Evolutionary conservation across 2,888 invertebrate genomes (phyloP), one percentile per base, ranked within the genome.

Genomic region (Portevinia maculata): DNA sequence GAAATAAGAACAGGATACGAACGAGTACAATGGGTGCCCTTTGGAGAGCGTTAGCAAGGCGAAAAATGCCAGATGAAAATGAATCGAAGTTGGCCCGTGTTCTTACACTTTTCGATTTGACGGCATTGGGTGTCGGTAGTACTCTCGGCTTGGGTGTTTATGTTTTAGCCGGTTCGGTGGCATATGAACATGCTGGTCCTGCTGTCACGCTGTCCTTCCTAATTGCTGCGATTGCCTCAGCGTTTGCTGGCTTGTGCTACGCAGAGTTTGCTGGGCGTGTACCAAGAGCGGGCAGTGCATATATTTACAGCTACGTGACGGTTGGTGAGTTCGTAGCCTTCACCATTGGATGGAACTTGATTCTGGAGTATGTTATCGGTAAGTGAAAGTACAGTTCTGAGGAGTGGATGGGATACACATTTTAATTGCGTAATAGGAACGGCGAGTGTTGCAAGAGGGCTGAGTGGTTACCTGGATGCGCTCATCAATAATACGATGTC

Each of bases 271-370:
- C 97, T 0, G 96, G 96, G 0, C 92, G 96, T 75, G 97, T 97
- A 0, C 97, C 97, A 0, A 95, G 95, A 87, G 97, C 97, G 0
- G 97, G 98, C 3, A 97, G 97, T 0, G 98, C 98, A 0, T 98
- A 98, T 87, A 94, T 97, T 5, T 98, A 98, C 92, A 97, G 96
- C 88, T 98, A 98, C 89, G 97, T 98, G 15, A 96, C 97, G 59
- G 95, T 98, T 69, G 98, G 98, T 0, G 98, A 98, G 91, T 95
- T 97, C 87, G 93, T 96, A 69, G 98, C 97, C 0, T 98, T 98
- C 89, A 92, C 96, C 52, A 97, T 98, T 86, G 98, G 98, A 15
- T 98, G 98, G 98, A 98, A 98, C 90, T 93, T 98, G 59, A 96
- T 98, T 85, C 91, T 97, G 57, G 97, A 97, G 89, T 97, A 97